Evolutionary conservation across 2,113 vertebrate species (phyloP).

Genomic region (Lepus timidus): DNA sequence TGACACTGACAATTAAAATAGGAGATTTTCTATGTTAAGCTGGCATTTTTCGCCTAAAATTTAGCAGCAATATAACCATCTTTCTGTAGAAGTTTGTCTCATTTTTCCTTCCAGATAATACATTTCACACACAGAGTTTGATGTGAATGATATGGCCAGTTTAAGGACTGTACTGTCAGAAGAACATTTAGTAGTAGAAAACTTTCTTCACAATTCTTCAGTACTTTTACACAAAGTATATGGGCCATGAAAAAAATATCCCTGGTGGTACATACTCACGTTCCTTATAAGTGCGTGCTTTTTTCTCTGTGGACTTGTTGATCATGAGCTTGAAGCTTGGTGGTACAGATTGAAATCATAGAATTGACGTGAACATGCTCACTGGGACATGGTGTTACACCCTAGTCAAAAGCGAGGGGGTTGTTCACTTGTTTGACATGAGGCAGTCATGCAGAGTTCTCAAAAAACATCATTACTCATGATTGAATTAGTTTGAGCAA

Average conservation of each 20-base stretch:
- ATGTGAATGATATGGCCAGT: not conserved
- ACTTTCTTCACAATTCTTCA: not conserved
- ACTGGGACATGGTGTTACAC: not conserved
- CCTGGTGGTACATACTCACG: not conserved
- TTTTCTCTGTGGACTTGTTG: not conserved
- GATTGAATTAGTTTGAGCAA: not conserved
- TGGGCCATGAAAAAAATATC: not conserved
- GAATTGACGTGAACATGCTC: not conserved
- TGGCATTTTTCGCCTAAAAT: slow-evolving; percentile 20
- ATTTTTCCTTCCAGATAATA: slow-evolving; percentile 49
- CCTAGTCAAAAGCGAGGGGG: not conserved
- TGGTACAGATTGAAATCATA: not conserved
- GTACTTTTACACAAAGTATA: not conserved
- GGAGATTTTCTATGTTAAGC: not conserved
- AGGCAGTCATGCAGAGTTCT: not conserved
- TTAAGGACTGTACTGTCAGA: not conserved
- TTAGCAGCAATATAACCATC: slow-evolving; percentile 2
- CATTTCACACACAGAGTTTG: not conserved
- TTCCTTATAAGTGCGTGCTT: not conserved
- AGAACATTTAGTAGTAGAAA: not conserved
- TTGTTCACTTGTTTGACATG: not conserved
- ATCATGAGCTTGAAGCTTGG: not conserved
- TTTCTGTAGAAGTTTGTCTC: not conserved
- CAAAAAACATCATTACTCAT: not conserved
- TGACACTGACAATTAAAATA: not conserved